phyloP scores from a whole-genome alignment of 2,888 invertebrate species.

The Oligia strigilis region DNA sequence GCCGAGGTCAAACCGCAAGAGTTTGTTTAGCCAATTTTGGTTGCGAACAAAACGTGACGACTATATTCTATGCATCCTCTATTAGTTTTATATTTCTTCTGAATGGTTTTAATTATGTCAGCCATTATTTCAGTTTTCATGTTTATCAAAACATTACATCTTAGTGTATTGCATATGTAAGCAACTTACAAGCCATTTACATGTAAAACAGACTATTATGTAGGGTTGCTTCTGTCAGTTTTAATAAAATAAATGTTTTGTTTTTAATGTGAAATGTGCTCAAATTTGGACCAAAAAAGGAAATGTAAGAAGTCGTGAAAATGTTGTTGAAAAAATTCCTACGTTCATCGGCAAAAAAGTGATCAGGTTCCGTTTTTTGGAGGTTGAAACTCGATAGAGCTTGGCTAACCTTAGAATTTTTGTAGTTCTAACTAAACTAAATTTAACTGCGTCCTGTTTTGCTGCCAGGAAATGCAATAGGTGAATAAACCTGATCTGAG shows the following conservation, averaged over 20 bases:
- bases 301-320: background rate
- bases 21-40: slow-evolving; percentile 3
- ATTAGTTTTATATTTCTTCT: slow-evolving; percentile 51
- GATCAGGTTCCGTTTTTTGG: background rate
- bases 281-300: background rate
- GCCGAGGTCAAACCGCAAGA: background rate
- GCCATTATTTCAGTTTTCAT: slow-evolving; percentile 69
- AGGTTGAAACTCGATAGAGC: background rate
- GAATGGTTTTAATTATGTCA: slow-evolving; percentile 60
- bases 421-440: background rate
- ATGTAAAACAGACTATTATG: slow-evolving; percentile 66
- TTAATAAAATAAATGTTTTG: background rate
- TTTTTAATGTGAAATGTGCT: background rate
- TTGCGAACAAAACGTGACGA: slow-evolving; percentile 42
- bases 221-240: slow-evolving; percentile 46
- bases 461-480: background rate
- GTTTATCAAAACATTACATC: slow-evolving; percentile 68
- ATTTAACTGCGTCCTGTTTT: too few species aligned
- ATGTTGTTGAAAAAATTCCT: background rate
- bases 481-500: background rate
- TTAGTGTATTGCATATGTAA: slow-evolving; percentile 69
- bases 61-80: slow-evolving; percentile 1
- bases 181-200: slow-evolving; percentile 67
- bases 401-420: background rate
- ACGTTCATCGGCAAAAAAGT: background rate